phyloP scores from a whole-genome alignment of 2,888 invertebrate genomes.

The Capitulum mitella region DNA sequence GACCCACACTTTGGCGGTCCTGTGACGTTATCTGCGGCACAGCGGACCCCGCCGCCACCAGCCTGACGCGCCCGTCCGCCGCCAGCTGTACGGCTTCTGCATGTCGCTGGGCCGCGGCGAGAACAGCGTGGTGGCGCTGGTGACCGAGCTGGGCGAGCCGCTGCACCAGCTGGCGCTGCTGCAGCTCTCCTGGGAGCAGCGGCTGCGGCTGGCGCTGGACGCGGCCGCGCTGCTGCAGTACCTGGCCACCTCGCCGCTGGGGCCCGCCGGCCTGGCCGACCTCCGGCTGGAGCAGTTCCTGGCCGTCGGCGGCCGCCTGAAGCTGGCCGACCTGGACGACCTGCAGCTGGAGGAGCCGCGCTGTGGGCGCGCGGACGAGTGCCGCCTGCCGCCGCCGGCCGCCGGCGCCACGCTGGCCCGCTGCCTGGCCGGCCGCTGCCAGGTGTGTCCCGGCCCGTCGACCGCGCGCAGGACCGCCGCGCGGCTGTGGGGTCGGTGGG shows the following conservation, averaged over 20 bases:
- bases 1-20: no score
- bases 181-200: conserved; percentile 27
- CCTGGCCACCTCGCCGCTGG: conserved; percentile 21
- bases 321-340: conserved; percentile 28
- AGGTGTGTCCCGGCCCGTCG: not conserved
- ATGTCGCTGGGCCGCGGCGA: conserved; percentile 19
- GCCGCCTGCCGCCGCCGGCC: conserved; percentile 15
- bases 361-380: not conserved
- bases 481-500: no score
- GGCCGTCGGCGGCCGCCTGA: conserved; percentile 11
- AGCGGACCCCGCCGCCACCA: no score
- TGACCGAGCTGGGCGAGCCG: conserved; percentile 30
- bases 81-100: conserved; percentile 16
- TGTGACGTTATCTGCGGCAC: no score
- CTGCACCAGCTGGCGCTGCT: conserved; percentile 28
- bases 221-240: conserved; percentile 23
- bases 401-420: not conserved
- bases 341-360: conserved; percentile 26
- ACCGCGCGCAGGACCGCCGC: not conserved
- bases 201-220: conserved; percentile 26
- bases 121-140: conserved; percentile 25
- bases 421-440: not conserved
- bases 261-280: conserved; percentile 25
- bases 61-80: no score
- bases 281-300: conserved; percentile 28